Evolutionary conservation across 2,888 invertebrate species (phyloP), one percentile per base, ranked within the genome.

Genomic region (Eupeodes latifasciatus): DNA sequence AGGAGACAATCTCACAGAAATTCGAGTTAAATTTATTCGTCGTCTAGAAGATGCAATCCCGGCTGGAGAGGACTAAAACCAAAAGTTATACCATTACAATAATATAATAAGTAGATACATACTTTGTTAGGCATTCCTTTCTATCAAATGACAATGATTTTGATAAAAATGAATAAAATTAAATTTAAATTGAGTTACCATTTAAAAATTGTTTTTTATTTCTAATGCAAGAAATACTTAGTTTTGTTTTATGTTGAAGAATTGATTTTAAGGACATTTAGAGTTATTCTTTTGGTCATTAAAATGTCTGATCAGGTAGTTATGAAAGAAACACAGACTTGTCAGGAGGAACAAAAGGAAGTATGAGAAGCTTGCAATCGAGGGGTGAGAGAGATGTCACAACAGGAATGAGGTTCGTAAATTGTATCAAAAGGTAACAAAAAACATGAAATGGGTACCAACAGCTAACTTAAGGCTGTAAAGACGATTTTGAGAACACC

Each of bases 31-130:
- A 93, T 99, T 98, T 93, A 96, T 99, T 88, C 96, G 98, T 92
- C 95, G 98, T 93, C 94, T 99, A 92, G 99, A 99, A 94, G 99
- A 99, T 94, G 98, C 99, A 1, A 97, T 99, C 91, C 99, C 99
- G 11, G 98, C 98, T 57, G 99, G 99, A 34, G 99, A 99, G 94
- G 99, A 99, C 94, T 99, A 96, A 95, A 71, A 27, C 27, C 27
- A 27, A 27, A 27, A 27, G 27, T 27, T 27, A 27, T 57, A 55
- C 64, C 5, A 61, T n/a, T 19, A 61, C 12, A n/a, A 36, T 49
- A 27, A 34, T 27, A 44, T 10, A 7, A 19, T 49, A 66, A 69
- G 40, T 62, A 49, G n/a, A 74, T n/a, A 64, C 34, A 74, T 19
- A 64, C 44, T 61, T 57, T 44, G 51, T 72, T 80, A 49, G 64